These are phyloP conservation scores for Pelvicachromis taeniatus DNA, from an alignment of 2,113 vertebrate species.

Conservation along the genomic window DNA sequence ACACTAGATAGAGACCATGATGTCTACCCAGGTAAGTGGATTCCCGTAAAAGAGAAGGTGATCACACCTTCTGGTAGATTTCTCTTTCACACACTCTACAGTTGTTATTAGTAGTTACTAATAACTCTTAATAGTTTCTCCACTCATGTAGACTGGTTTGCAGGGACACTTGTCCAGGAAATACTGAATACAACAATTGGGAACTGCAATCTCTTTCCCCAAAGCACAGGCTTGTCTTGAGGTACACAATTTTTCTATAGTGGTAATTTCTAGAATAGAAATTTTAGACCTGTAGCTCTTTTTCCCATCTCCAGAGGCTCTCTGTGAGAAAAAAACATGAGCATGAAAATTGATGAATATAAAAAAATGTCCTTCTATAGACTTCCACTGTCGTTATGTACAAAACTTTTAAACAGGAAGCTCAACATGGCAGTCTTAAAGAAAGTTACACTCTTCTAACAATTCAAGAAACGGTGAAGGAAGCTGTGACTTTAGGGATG, in stretches of 20 bases:
- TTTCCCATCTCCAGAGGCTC: neutral
- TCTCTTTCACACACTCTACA: neutral
- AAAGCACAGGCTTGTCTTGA: neutral
- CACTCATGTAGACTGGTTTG: neutral
- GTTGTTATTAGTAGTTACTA: neutral
- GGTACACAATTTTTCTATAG: neutral
- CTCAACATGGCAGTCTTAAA: neutral
- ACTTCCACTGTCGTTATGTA: neutral
- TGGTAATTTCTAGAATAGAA: neutral
- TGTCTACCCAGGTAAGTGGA: conserved; percentile 80
- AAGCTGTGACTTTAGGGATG: neutral
- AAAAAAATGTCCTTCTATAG: neutral
- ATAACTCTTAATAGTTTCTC: neutral
- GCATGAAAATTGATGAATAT: neutral
- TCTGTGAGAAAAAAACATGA: neutral
- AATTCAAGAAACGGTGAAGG: neutral
- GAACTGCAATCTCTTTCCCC: neutral
- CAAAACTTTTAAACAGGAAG: neutral
- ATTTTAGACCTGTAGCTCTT: neutral
- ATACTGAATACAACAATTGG: neutral
- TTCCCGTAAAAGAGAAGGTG: neutral
- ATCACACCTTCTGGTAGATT: neutral
- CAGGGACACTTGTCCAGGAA: neutral
- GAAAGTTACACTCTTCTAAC: neutral
- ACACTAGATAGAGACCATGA: conserved; percentile 90